Conservation (phyloP, 2,888 invertebrate species). For the Microplitis deprimator region DNA sequence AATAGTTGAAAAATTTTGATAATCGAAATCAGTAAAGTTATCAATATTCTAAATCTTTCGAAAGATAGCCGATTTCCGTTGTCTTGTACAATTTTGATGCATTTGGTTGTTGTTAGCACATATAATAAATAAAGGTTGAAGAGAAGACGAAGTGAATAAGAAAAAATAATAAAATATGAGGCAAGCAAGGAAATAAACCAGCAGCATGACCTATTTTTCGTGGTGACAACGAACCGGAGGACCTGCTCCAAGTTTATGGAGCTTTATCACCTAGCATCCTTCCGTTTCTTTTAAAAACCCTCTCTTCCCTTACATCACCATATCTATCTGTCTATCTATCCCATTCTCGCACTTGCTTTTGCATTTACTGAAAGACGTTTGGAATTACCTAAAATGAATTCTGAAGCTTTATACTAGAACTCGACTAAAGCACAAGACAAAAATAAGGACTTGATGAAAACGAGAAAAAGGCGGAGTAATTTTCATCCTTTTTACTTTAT, state of each 20-base stretch:
- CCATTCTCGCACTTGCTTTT: slow-evolving; percentile 18
- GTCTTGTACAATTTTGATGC: not conserved
- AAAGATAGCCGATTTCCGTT: slow-evolving; percentile 19
- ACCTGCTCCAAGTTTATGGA: slow-evolving; percentile 29
- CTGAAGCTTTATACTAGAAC: slow-evolving; percentile 21
- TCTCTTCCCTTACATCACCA: not conserved
- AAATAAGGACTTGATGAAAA: slow-evolving; percentile 29
- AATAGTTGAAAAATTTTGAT: not conserved
- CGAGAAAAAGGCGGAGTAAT: slow-evolving; percentile 38
- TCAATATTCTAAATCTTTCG: slow-evolving; percentile 10
- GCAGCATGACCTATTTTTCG: slow-evolving; percentile 39
- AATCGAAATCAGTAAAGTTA: not conserved
- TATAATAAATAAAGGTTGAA: slow-evolving; percentile 21
- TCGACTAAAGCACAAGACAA: not conserved
- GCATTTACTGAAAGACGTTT: slow-evolving; percentile 25
- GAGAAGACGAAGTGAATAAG: not conserved
- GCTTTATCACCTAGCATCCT: slow-evolving; percentile 38
- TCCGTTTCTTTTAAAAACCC: slow-evolving; percentile 7
- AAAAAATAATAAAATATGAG: slow-evolving; percentile 13
- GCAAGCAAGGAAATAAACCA: slow-evolving; percentile 11
- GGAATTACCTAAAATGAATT: slow-evolving; percentile 42
- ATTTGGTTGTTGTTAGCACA: slow-evolving; percentile 14
- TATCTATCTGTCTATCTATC: slow-evolving; percentile 1
- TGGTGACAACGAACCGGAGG: slow-evolving; percentile 30
- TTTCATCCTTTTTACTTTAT: slow-evolving; percentile 24